Evolutionary conservation across 2,797 vertebrate species (phyloP), one percentile per base, ranked within the genome.

Genomic region (Steatocranus sp.): DNA sequence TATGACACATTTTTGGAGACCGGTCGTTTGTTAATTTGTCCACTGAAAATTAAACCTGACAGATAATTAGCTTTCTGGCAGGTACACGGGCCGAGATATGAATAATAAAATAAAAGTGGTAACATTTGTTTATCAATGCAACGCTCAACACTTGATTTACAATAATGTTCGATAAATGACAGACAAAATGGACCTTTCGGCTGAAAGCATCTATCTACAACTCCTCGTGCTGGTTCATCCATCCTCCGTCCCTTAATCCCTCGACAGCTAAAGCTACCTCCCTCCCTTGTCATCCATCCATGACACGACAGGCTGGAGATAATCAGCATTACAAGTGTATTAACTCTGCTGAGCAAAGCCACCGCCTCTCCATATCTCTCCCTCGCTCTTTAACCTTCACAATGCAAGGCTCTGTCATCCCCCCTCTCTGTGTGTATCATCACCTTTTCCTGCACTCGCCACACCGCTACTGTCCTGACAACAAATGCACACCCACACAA

Each of bases 281-380:
- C 66, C 25, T 34, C 7, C 73, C 79, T 79, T 80, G 82, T 58
- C 84, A 85, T 89, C 79, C 80, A 84, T 88, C 85, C 84, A 73
- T 79, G 83, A 88, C 83, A 81, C 10, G 32, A 79, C 83, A 88
- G 79, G 78, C 68, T 75, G 73, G 14, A 89, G 84, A 90, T 85
- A 85, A 92, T 91, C 86, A 84, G 75, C 85, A 85, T 88, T 85
- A 89, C 82, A 83, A 85, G 80, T 86, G 82, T 80, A 88, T 91
- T 87, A 91, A 81, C 76, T 81, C 89, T 81, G 82, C 76, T 75
- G 82, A 83, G 81, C 70, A 70, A 46, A 78, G 78, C 80, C 76
- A 78, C 32, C 9, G 30, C 63, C 38, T 78, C 48, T 54, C 78
- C 53, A 48, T 32, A 66, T 17, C 78, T n/a, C 74, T 70, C 2